Evolutionary conservation across 2,797 vertebrate species (phyloP), one percentile per base, ranked within the genome.

Genomic region (Propithecus deckenii): DNA sequence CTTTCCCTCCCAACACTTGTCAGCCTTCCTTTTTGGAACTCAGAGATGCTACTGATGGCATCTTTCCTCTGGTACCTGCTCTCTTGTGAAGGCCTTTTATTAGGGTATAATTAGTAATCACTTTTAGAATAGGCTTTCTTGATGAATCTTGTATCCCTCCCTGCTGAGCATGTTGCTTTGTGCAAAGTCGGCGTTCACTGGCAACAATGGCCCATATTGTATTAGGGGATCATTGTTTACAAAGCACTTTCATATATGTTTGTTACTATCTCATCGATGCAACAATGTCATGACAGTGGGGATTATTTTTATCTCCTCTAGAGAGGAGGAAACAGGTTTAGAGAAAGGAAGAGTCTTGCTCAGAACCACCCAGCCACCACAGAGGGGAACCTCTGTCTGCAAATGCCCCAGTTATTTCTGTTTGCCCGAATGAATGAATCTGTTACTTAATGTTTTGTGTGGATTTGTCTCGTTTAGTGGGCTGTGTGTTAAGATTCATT

Each of bases 221-320:
- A 86, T 63, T 69, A 86, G 57, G 32, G 85, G 35, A 38, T 59
- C 59, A 32, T 79, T 96, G 41, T 87, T 95, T 46, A 91, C 59
- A 71, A 78, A 86, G 59, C 35, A 55, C n/a, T 79, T 91, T 72
- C 80, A n/a, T 52, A 57, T 71, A 35, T 59, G 17, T 95, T 43
- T 75, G 11, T 94, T 65, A 43, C 74, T 55, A 23, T 94, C 63
- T 75, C 55, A 57, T 74, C 63, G 69, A 85, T 87, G 25, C 25
- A 46, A 65, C 50, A 86, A 20, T 28, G 43, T 23, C 20, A 9
- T 17, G 38, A 84, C 50, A 48, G 30, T 14, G 85, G 57, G 38
- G 52, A 6, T 84, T 95, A 63, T 80, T 89, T 96, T 92, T 41
- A 76, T 89, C 71, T 95, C 50, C 8, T 83, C 43, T 76, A 12